Percentiles rank a stretch among this genome's conserved stretches.
phyloP scores from a whole-genome alignment of 2,797 vertebrate species.

The Benthosema pterotum region DNA sequence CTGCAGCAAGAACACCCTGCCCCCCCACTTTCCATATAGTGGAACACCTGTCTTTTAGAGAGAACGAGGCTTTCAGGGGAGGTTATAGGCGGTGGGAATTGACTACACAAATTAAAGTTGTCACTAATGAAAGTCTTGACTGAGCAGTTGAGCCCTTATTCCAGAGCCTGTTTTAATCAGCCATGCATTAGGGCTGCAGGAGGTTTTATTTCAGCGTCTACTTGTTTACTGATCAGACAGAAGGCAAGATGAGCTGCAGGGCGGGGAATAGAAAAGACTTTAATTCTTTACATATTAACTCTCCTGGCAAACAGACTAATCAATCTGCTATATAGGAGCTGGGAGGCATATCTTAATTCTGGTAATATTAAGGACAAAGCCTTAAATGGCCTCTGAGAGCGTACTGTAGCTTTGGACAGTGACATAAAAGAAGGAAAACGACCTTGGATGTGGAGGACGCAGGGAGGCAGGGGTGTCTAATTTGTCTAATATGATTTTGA shows the following conservation, averaged over 20 bases:
- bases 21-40: not conserved
- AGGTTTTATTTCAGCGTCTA: conserved; percentile 63
- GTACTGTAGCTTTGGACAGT: conserved; percentile 44
- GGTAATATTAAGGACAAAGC: conserved; percentile 57
- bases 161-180: conserved; percentile 71
- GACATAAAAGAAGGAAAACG: conserved; percentile 50
- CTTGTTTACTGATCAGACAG: conserved; percentile 76
- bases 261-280: conserved; percentile 45
- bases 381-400: conserved; percentile 47
- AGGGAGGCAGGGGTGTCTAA: conserved; percentile 41
- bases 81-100: conserved; percentile 38
- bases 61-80: conserved; percentile 31
- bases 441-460: conserved; percentile 46
- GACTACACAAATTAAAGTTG: conserved; percentile 50
- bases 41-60: conserved; percentile 7
- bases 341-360: conserved; percentile 55
- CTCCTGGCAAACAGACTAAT: conserved; percentile 75
- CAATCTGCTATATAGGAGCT: conserved; percentile 69
- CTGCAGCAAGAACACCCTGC: conserved; percentile 1
- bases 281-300: conserved; percentile 75
- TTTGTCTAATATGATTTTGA: conserved; percentile 61
- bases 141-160: conserved; percentile 59
- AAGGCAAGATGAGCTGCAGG: conserved; percentile 53
- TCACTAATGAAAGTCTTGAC: conserved; percentile 61
- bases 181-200: conserved; percentile 51